Evolutionary conservation across 2,888 invertebrate genomes (phyloP), one percentile per base, ranked within the genome.

Genomic region (Drosophila fulvimacula): DNA sequence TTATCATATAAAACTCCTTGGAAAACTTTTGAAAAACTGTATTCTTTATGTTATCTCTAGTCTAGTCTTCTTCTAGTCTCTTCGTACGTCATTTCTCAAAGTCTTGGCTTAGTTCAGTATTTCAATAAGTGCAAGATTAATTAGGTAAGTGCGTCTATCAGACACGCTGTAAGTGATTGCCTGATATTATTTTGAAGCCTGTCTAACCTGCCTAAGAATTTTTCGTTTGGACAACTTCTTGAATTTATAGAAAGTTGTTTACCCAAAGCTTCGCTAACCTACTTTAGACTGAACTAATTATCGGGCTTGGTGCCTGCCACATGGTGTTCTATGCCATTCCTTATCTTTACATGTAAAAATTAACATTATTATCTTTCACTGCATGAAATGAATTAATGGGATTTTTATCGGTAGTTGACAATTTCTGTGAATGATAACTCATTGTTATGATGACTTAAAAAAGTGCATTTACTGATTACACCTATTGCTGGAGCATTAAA

Each of bases 341-440:
- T 44, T 61, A 58, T 67, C 48, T 15, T 1, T 0, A 2, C n/a
- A 30, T 67, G 57, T 68, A 67, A 57, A 30, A 67, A n/a, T 41
- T 27, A 48, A 41, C 42, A 21, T 27, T 21, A 6, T 19, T 6
- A 5, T 49, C 49, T 44, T 30, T 1, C 10, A 30, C 27, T 48
- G 41, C 1, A 15, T 5, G 15, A 17, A 38, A 27, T n/a, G 24
- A 38, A 44, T 30, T 15, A 44, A 44, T 65, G 11, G 41, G 30
- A 19, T 21, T 27, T 48, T 48, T 48, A 17, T 48, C 17, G 17
- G 6, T 17, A 30, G 30, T 30, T 13, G 48, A 13, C 30, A 27
- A 46, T 30, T 17, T 30, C 11, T 48, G 7, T 32, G 17, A 48
- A 48, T 32, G 30, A 48, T 7, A 32, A 10, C 13, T 13, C 30